Evolutionary conservation across 2,113 vertebrate species (phyloP).

Genomic region (Geococcyx californianus): DNA sequence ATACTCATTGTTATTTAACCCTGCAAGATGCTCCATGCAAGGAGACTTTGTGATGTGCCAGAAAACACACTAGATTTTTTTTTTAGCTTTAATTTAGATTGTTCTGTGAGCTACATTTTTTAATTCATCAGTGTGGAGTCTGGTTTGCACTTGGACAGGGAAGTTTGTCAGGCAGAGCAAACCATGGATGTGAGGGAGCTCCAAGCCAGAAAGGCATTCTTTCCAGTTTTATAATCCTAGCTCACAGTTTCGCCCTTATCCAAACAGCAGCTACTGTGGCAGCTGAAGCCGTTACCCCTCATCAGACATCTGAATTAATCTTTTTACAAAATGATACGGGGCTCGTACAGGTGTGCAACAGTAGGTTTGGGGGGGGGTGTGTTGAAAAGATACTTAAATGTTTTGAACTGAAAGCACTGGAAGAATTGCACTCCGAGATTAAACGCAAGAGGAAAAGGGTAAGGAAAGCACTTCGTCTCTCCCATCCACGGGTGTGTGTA

Average conservation of each 20-base stretch:
- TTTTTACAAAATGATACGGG: background rate
- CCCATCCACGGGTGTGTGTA: accelerated
- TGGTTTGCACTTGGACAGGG: background rate
- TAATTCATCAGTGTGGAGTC: background rate
- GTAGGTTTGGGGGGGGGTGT: background rate
- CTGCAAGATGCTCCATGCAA: background rate
- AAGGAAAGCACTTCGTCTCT: background rate
- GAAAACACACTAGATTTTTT: background rate
- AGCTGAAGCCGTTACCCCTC: background rate
- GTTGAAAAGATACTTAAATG: background rate
- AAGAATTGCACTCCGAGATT: background rate
- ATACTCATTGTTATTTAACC: background rate
- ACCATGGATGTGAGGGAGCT: background rate
- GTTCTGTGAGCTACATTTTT: background rate
- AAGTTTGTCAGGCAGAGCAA: background rate
- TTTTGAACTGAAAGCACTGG: background rate
- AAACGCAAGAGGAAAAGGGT: background rate
- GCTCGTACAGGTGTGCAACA: accelerated
- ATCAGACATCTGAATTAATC: background rate
- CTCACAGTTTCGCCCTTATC: background rate
- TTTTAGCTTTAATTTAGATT: background rate
- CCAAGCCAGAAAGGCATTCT: background rate
- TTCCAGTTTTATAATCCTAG: background rate
- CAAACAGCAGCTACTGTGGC: background rate
- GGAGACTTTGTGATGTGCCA: background rate